Evolutionary conservation across 2,113 vertebrate genomes (phyloP), one percentile per base, ranked within the genome.

Genomic region (Mionectes macconnelli): DNA sequence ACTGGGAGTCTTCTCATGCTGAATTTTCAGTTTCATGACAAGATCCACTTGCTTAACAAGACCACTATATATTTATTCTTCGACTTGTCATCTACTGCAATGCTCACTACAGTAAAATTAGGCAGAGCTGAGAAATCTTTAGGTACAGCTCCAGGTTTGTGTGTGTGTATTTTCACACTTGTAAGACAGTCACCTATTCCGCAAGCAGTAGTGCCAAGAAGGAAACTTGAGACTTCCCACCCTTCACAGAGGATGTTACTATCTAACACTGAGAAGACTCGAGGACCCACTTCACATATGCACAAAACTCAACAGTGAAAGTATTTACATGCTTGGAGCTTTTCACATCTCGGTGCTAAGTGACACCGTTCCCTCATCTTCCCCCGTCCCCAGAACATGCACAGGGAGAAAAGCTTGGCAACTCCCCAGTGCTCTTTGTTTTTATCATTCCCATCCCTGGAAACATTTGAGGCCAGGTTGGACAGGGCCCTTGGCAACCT

Each of bases 41-140:
- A 81, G 44, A 78, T 66, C 23, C 64, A 27, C 47, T 47, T 84
- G 17, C 42, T 93, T 55, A 84, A 84, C 33, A 47, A 76, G 90
- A 84, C 33, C 39, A 27, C 84, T 87, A 25, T 27, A 44, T 50
- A 68, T 55, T 70, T 24, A 15, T 78, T 93, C 49, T 84, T 57
- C 0, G 0, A 64, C 81, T 75, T 89, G 78, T 85, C 84, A 68
- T 21, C 74, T 60, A 57, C 52, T 52, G 74, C 70, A 33, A 8
- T 3, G 12, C 55, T 93, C 86, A 82, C 53, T 30, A 27, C 56
- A 91, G 87, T 83, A 97, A 93, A 96, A 96, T 68, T 76, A 94
- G 84, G 74, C 70, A 93, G 93, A 90, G 39, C 52, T 90, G 85
- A 90, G 78, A 87, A 89, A 89, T 30, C 73, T 91, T 88, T 62